phyloP scores from a whole-genome alignment of 2,113 vertebrate genomes.

The Tachuris rubrigastra region DNA sequence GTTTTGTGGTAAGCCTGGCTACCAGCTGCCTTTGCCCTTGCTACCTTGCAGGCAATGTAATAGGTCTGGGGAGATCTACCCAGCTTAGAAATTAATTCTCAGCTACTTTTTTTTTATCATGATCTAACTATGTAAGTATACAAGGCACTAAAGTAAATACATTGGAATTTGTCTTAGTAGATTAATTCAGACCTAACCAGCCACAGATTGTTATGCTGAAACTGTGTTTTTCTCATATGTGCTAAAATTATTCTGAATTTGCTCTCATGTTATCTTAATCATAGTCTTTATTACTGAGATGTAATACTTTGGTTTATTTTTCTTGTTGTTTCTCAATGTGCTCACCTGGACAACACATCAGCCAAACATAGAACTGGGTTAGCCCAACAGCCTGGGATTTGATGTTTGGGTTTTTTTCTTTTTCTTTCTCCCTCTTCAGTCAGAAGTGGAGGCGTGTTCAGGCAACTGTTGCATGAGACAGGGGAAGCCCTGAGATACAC shows the following conservation, averaged over 20 bases:
- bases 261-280: neutral
- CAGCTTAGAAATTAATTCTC: neutral
- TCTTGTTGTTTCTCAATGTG: neutral
- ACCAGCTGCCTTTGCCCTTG: neutral
- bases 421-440: neutral
- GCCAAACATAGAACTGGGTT: neutral
- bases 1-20: neutral
- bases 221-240: neutral
- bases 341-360: neutral
- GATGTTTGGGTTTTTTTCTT: neutral
- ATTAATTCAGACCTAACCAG: neutral
- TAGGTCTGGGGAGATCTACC: neutral
- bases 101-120: neutral
- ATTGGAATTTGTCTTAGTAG: neutral
- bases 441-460: neutral
- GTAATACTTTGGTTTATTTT: neutral
- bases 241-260: neutral
- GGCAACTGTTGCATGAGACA: rapidly evolving
- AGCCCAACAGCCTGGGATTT: neutral
- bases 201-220: neutral
- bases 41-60: neutral
- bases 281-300: neutral
- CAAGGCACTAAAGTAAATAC: neutral
- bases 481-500: rapidly evolving
- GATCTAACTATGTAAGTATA: neutral